Base-by-base conservation (phyloP, 2,113 vertebrate species). In the human region DNA sequence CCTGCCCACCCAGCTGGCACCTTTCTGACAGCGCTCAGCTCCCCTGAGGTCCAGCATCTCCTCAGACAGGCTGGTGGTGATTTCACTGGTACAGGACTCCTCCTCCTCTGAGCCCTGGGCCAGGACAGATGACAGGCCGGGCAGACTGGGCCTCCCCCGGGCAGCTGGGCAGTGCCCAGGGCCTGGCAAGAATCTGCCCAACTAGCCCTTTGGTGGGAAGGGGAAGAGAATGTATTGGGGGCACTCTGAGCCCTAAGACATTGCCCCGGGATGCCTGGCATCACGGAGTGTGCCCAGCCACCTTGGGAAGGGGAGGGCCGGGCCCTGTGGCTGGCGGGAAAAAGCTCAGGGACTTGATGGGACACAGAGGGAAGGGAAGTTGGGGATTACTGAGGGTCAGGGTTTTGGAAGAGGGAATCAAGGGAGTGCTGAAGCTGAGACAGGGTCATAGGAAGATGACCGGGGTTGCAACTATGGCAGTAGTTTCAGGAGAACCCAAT, bases 31-130 rank as follows among this genome's bases (percentile, higher is more conserved):
- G 88, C 16, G 93, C 27, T 97, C 97, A 1, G 95, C 35, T 64
- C 94, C 97, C 96, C 98, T 97, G 73, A 97, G 89, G n/a, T 98
- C 98, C 38, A 99, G 98, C 7, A 99, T 98, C 2, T 99, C 99
- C 93, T 99, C 99, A 0, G 99, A 98, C 94, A 98, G 95, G 95
- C 98, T 98, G 93, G 99, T 99, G 96, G 99, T 99, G 96, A 99
- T 97, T 89, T 99, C 99, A 48, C 99, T 99, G 96, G 99, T 93
- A 8, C 99, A 99, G 0, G 99, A 99, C 90, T 99, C 99, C 20
- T 98, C 98, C 2, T 99, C 99, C 14, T 99, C 99, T 0, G 99
- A 99, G 9, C 98, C 99, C 97, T 99, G 98, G 66, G 90, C 81
- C 76, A 8, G 96, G 64, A 98, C 90, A 96, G 93, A 96, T 72